Base-by-base conservation (phyloP, 2,888 invertebrate genomes). In the Acanthacorydalis orientalis region DNA sequence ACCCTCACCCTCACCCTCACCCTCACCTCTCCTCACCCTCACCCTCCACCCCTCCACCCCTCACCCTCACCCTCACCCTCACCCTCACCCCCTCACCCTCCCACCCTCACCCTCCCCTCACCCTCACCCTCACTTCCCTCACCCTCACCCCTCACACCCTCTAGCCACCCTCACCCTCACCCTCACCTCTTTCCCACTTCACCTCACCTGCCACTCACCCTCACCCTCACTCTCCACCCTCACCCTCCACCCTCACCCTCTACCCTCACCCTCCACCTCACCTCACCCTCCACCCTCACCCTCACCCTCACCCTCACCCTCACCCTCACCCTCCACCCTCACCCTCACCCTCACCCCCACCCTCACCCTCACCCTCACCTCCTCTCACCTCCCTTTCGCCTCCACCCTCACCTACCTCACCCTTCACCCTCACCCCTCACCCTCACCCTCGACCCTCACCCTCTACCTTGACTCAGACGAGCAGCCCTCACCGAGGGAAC, bases 391-490 rank as follows among this genome's bases (percentile, higher is more conserved):
- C 34, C 34, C 34, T 9, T 34, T 11, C 11, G 11, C 34, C 35
- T 58, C 57, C 2, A 23, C 7, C 10, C 40, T 48, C 31, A 42
- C 43, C 4, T 52, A 49, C 4, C 53, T 52, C 10, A 54, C 53
- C 4, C 53, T 50, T 37, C 54, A 50, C 1, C 53, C 53, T 44
- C 55, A n/a, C 56, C 38, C 61, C 58, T 53, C 34, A 34, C 8
- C 34, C 11, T 11, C 34, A 9, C 34, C 34, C 34, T 9, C 34
- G 8, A 9, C 34, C 34, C 11, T 61, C 61, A 55, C 61, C 62
- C 56, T 63, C 60, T 11, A 34, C 34, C 54, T 62, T 59, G 53
- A 64, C 57, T 53, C 56, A 57, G n/a, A n/a, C n/a, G n/a, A n/a
- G n/a, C n/a, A n/a, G n/a, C n/a, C n/a, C n/a, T n/a, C n/a, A n/a